A percentile compares a stretch with the other conserved stretches of the same genome.
These are phyloP conservation scores for Ryuthela nishihirai DNA, from an alignment of 2,888 invertebrate species.

Conservation along the genomic window DNA sequence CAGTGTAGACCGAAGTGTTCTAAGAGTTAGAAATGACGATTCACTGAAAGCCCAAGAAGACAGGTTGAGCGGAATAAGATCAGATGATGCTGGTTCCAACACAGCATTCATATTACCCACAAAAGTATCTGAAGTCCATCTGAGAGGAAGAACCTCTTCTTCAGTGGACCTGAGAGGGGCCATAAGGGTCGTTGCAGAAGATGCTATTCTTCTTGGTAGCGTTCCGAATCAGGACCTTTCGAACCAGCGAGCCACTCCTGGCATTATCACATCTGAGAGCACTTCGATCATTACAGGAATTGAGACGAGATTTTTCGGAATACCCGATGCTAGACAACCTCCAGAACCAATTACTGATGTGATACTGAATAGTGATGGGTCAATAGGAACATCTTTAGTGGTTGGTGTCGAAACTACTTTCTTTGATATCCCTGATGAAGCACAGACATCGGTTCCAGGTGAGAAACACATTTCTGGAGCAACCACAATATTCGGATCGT, in stretches of 20 bases:
- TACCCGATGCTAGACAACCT: conserved; percentile 29
- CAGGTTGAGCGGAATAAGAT: neutral
- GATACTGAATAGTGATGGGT: conserved; percentile 13
- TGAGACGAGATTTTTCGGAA: conserved; percentile 38
- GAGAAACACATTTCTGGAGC: conserved; percentile 42
- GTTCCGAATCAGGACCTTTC: conserved; percentile 3
- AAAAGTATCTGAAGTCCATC: neutral
- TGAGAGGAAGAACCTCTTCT: conserved; percentile 13
- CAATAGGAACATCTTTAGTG: conserved; percentile 21
- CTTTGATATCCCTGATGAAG: conserved; percentile 33
- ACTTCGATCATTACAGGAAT: conserved; percentile 35
- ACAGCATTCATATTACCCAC: conserved; percentile 24
- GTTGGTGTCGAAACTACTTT: conserved; percentile 33
- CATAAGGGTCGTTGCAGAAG: conserved; percentile 8
- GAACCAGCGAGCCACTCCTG: conserved; percentile 19
- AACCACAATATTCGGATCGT: conserved; percentile 43
- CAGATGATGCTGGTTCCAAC: conserved; percentile 22
- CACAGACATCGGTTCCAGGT: conserved; percentile 12
- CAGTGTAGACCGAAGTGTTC: neutral
- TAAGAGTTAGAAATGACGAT: conserved; percentile 3
- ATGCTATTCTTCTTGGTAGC: conserved; percentile 8
- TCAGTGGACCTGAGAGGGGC: conserved; percentile 1
- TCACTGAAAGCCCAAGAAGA: neutral
- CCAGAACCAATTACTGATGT: conserved; percentile 14
- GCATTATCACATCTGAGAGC: conserved; percentile 8